Percentiles rank a stretch among this genome's conserved stretches.
phyloP scores from a whole-genome alignment of 2,888 invertebrate genomes.

The Matsumyia berberina region DNA sequence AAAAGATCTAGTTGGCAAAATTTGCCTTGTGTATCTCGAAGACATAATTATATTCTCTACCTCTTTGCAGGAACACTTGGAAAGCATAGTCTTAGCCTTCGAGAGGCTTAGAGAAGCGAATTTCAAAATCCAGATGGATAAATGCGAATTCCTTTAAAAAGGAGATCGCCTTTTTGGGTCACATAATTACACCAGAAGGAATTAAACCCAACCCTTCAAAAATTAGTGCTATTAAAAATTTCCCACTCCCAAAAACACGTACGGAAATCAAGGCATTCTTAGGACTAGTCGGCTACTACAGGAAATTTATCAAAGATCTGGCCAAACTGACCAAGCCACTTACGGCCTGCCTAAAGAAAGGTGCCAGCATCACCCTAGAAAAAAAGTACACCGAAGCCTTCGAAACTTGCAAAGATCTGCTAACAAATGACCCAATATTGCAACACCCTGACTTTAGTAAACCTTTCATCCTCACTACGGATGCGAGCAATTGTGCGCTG shows the following conservation, averaged over 20 bases:
- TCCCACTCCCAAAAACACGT: constrained; percentile 25
- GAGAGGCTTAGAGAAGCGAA: too few species aligned
- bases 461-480: too few species aligned
- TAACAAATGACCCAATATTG: constrained; percentile 21
- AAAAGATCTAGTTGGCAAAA: too few species aligned
- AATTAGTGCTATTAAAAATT: constrained; percentile 26
- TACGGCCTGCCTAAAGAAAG: constrained; percentile 4
- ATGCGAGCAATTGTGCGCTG: constrained; percentile 70
- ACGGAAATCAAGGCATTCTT: constrained; percentile 24
- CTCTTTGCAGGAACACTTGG: too few species aligned
- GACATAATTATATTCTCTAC: too few species aligned
- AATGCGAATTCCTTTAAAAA: too few species aligned
- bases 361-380: constrained; percentile 18
- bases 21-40: too few species aligned
- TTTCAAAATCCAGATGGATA: too few species aligned
- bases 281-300: constrained; percentile 26
- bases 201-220: constrained; percentile 24
- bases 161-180: constrained; percentile 23
- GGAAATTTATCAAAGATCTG: constrained; percentile 31
- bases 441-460: constrained; percentile 17
- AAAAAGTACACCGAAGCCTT: constrained; percentile 22
- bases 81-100: too few species aligned
- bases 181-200: constrained; percentile 18
- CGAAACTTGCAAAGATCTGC: constrained; percentile 29
- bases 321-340: constrained; percentile 31